These are phyloP conservation scores for Ylistrum balloti DNA, from an alignment of 1,140 invertebrate species.

Conservation along the genomic window DNA sequence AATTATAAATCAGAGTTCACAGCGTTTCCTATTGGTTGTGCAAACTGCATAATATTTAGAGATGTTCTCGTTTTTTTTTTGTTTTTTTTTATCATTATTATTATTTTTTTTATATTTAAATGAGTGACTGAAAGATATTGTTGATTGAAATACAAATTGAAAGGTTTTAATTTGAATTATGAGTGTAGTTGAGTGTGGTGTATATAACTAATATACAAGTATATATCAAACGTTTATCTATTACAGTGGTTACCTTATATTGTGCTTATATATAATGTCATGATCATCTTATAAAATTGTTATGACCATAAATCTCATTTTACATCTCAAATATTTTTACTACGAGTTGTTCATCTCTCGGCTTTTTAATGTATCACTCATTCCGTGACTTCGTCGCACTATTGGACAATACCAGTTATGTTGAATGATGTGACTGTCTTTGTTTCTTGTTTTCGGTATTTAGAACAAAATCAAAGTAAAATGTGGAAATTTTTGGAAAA, in stretches of 20 bases:
- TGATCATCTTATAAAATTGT: not conserved
- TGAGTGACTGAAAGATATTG: not conserved
- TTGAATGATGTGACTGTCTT: too few relatives aligned
- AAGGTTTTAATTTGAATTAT: not conserved
- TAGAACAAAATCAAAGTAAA: not conserved
- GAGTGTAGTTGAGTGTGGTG: not conserved
- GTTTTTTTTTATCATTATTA: too few relatives aligned
- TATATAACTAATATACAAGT: not conserved
- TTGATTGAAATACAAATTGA: not conserved
- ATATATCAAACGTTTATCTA: not conserved
- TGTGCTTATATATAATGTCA: not conserved
- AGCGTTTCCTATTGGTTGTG: too few relatives aligned
- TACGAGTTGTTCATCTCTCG: too few relatives aligned
- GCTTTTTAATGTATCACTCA: not conserved
- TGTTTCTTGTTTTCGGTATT: not conserved
- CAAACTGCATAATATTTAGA: too few relatives aligned
- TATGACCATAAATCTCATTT: not conserved
- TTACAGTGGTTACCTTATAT: not conserved
- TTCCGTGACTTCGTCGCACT: not conserved
- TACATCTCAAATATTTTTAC: not conserved
- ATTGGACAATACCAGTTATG: too few relatives aligned
- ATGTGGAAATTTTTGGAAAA: too few relatives aligned
- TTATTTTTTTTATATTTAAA: too few relatives aligned
- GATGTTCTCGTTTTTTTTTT: too few relatives aligned
- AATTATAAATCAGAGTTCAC: too few relatives aligned